Evolutionary conservation across 2,888 invertebrate species (phyloP), one percentile per base, ranked within the genome.

Genomic region (Cordilura impudica): DNA sequence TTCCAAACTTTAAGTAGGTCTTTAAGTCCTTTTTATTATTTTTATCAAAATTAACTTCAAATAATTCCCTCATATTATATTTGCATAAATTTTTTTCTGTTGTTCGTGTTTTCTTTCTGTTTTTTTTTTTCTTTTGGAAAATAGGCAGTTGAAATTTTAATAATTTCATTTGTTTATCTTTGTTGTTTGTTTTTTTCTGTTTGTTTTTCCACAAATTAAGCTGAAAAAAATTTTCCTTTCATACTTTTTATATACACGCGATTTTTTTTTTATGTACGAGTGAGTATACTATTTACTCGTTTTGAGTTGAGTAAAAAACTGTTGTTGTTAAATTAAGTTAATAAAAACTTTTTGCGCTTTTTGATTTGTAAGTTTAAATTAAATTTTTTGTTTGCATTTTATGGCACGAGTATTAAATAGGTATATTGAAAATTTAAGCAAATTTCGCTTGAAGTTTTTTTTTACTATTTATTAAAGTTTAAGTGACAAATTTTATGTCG

Each of bases 81-180:
- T 65, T 58, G 21, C 73, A 66, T 65, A 73, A 61, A 45, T 43
- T 53, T 23, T 51, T 23, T 35, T 49, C n/a, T n/a, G n/a, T n/a
- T n/a, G n/a, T n/a, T n/a, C n/a, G n/a, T n/a, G n/a, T n/a, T n/a
- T n/a, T 8, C 6, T 69, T 14, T 6, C 14, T 23, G 35, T 31
- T 23, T 71, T 63, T 18, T 61, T 39, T 49, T 3, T 29, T 58
- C 26, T 23, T 6, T 7, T 12, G 12, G 12, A n/a, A 39, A 39
- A n/a, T n/a, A 39, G 35, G 14, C 35, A 39, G 35, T n/a, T n/a
- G n/a, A 3, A 39, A 26, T n/a, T 39, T 39, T n/a, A 39, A 39
- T 39, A 39, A n/a, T n/a, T 39, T 39, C n/a, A 39, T 39, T 39
- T 39, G n/a, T 29, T 61, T 47, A 35, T n/a, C 21, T 31, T 26